Percentiles rank a stretch among this genome's conserved stretches.
Evolutionary conservation across 2,888 invertebrate species (phyloP).

Genomic region (Macropis europaea): DNA sequence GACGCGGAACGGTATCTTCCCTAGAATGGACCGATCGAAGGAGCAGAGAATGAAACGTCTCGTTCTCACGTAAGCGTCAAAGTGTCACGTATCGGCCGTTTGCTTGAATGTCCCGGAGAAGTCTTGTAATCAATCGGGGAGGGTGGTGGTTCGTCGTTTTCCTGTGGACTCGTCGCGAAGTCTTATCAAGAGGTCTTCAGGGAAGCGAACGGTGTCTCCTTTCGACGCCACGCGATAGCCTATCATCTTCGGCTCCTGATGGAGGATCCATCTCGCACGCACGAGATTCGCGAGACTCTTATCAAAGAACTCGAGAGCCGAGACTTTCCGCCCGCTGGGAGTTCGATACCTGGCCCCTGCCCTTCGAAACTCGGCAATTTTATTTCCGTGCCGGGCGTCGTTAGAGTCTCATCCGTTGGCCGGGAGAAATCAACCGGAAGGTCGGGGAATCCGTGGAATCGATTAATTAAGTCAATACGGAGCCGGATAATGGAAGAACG

Average conservation of each 20-base stretch:
- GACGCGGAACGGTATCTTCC: constrained; percentile 32
- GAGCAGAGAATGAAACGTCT: constrained; percentile 31
- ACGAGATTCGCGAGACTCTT: constrained; percentile 10
- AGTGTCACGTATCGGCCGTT: constrained; percentile 54
- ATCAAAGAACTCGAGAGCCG: constrained; percentile 9
- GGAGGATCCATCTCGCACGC: constrained; percentile 27
- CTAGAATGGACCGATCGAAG: constrained; percentile 35
- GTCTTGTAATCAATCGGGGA: constrained; percentile 52
- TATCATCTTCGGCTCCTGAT: constrained; percentile 32
- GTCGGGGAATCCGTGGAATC: constrained; percentile 21
- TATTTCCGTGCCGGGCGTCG: constrained; percentile 45
- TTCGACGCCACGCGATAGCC: constrained; percentile 36
- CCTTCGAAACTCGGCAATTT: constrained; percentile 46
- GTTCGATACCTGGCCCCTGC: constrained; percentile 19
- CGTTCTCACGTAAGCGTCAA: constrained; percentile 38
- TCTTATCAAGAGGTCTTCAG: constrained; percentile 46
- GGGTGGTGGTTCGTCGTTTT: constrained; percentile 7
- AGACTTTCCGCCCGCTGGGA: constrained; percentile 38
- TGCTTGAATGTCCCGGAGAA: constrained; percentile 44
- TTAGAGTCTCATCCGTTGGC: constrained; percentile 37
- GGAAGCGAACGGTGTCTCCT: constrained; percentile 36
- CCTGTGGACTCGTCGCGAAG: constrained; percentile 11
- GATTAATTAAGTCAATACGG: constrained; percentile 50
- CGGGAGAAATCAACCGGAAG: constrained; percentile 24
- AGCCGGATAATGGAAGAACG: constrained; percentile 17